Evolutionary conservation across 1,140 invertebrate genomes (phyloP), one percentile per base, ranked within the genome.

Genomic region (Bombus huntii): DNA sequence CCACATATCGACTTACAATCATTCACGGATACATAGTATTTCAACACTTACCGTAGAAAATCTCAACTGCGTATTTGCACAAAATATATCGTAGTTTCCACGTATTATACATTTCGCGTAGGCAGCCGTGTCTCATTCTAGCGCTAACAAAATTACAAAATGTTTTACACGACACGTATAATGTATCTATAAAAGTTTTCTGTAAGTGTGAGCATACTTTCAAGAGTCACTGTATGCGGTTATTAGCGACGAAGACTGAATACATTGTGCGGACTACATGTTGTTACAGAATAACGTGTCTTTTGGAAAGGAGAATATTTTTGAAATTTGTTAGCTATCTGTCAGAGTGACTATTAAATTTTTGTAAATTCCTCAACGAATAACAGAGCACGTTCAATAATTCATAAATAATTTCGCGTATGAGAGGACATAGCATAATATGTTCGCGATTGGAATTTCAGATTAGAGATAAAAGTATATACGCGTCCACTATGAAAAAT

Each of bases 361-460:
- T 66, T 34, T 31, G 6, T 31, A 66, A 66, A 66, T 66, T 34
- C 31, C 15, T 18, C 65, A 15, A 66, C 31, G 31, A 66, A 34
- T 34, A 66, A 66, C 15, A 34, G 2, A 34, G 34, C 65, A 34
- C 31, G 65, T 66, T 66, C 65, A 66, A 66, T 66, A 66, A 66
- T 66, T 66, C 65, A 66, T 66, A 66, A 66, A 66, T 66, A 66
- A 66, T 66, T 34, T 66, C 31, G 65, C 65, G 65, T 66, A n/a
- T 66, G 65, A 66, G 65, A 66, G 65, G 8, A 66, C 31, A 15
- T 31, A 8, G 65, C 65, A 34, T 66, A 66, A 66, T 66, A 6
- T 34, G n/a, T 66, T 31, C 2, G 15, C 31, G 13, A 34, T 66
- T 34, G 65, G 65, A 66, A 66, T 66, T 66, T 66, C 65, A 66